These are phyloP conservation scores for Conomelus anceps DNA, from an alignment of 2,888 invertebrate species.

Conservation along the genomic window DNA sequence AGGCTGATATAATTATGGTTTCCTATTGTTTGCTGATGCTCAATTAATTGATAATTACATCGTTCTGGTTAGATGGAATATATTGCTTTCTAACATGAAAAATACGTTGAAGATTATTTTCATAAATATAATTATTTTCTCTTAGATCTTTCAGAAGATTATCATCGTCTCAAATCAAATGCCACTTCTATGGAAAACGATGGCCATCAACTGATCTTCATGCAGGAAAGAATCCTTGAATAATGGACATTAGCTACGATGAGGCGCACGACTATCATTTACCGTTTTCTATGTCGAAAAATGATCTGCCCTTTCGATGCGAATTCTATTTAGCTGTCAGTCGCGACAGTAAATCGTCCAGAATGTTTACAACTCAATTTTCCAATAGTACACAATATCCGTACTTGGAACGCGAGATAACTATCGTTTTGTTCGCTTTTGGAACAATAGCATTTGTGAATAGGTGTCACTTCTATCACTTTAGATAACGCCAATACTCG, in stretches of 20 bases:
- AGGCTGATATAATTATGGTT: too few relatives aligned
- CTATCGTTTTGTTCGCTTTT: neutral
- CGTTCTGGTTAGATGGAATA: too few relatives aligned
- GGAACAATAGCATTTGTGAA: neutral
- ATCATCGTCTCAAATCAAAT: neutral
- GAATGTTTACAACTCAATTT: neutral
- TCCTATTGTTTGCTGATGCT: too few relatives aligned
- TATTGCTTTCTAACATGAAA: neutral
- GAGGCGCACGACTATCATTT: neutral
- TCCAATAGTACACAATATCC: neutral
- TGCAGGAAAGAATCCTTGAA: neutral
- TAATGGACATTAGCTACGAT: neutral
- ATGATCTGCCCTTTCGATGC: neutral
- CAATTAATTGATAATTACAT: too few relatives aligned
- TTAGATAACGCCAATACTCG: neutral
- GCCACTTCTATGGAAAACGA: neutral
- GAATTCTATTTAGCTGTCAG: neutral
- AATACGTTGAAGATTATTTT: neutral
- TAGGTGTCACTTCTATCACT: neutral
- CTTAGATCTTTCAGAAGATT: too few relatives aligned
- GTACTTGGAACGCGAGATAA: neutral
- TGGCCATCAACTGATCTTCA: neutral
- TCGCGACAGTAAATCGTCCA: neutral
- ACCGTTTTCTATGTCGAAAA: neutral
- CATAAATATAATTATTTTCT: neutral